These are phyloP conservation scores for Aleiodes testaceus DNA, from an alignment of 2,888 invertebrate genomes.

Conservation along the genomic window DNA sequence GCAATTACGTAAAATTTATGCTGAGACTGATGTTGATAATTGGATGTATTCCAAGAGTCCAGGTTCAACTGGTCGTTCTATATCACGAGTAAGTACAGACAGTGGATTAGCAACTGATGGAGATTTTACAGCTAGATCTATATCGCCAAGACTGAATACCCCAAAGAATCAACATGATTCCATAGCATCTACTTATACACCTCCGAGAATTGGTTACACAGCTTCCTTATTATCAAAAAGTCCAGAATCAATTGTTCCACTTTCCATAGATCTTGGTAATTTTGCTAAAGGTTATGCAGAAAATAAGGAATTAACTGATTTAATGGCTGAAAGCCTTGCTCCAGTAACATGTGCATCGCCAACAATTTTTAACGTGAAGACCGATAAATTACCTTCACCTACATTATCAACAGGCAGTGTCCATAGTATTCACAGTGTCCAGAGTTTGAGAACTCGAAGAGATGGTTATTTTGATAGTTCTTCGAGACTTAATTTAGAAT, in stretches of 20 bases:
- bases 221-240: conserved; percentile 77
- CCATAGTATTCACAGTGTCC: conserved; percentile 64
- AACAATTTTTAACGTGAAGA: conserved; percentile 74
- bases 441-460: conserved; percentile 76
- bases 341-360: conserved; percentile 75
- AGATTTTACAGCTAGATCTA: conserved; percentile 73
- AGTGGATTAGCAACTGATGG: conserved; percentile 78
- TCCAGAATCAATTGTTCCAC: conserved; percentile 67
- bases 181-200: conserved; percentile 64
- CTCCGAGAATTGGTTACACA: conserved; percentile 77
- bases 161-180: conserved; percentile 67
- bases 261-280: conserved; percentile 77
- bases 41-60: conserved; percentile 83
- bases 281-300: conserved; percentile 76
- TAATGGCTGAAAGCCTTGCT: conserved; percentile 75
- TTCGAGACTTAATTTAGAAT: conserved; percentile 74
- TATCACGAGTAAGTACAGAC: conserved; percentile 74
- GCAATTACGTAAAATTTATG: conserved; percentile 81
- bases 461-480: conserved; percentile 77
- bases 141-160: conserved; percentile 68
- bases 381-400: conserved; percentile 78
- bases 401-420: conserved; percentile 77
- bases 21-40: conserved; percentile 77
- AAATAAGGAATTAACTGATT: conserved; percentile 73
- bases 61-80: conserved; percentile 72